A percentile compares a stretch with the other conserved stretches of the same genome.
Conservation (phyloP, 2,888 invertebrate species). For the Orthosia incerta region DNA sequence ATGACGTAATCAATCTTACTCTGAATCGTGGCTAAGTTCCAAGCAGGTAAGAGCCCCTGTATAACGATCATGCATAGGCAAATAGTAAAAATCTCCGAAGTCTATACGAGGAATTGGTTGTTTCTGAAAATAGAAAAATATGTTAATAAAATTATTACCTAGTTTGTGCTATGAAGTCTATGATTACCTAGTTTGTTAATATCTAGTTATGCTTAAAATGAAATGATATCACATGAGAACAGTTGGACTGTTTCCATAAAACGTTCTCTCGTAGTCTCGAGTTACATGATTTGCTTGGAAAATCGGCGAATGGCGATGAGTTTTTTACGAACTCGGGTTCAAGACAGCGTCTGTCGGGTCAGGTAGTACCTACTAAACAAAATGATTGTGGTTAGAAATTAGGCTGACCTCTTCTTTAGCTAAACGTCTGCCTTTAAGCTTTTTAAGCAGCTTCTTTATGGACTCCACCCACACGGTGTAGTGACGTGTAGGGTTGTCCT, state of each 20-base stretch:
- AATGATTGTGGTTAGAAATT: neutral
- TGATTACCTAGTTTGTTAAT: too few species aligned
- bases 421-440: conserved; percentile 85
- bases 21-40: conserved; percentile 92
- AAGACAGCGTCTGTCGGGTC: neutral
- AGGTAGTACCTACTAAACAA: neutral
- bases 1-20: conserved; percentile 73
- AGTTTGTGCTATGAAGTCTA: too few species aligned
- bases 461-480: conserved; percentile 76
- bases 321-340: too few species aligned
- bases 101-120: conserved; percentile 86
- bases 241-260: too few species aligned
- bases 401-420: conserved; percentile 83
- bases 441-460: conserved; percentile 79
- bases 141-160: neutral
- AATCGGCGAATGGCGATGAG: too few species aligned
- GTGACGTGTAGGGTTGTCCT: conserved; percentile 80
- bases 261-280: too few species aligned
- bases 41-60: conserved; percentile 93
- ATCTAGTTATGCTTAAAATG: too few species aligned
- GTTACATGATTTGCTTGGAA: too few species aligned
- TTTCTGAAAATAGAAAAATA: conserved; percentile 68
- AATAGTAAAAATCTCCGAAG: conserved; percentile 92
- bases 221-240: too few species aligned
- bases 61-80: conserved; percentile 94